Base-by-base conservation (phyloP, 2,113 vertebrate genomes). In the Nestor notabilis region DNA sequence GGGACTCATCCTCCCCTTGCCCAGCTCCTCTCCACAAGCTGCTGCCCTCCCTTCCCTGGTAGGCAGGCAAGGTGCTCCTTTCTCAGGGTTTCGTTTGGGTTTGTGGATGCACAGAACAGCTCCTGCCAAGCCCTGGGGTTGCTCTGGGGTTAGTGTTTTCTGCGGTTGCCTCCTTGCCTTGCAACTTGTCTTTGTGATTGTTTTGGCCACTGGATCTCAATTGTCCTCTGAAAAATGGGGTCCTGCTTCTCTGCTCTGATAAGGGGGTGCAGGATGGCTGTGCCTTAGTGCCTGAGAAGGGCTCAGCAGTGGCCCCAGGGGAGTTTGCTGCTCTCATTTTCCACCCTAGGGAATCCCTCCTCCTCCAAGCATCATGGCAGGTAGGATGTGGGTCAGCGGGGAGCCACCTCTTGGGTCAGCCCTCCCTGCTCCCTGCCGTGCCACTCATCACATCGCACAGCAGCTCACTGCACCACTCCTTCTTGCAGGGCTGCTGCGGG, bases 401-500 rank as follows among this genome's bases (percentile, higher is more conserved):
- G 47, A 94, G 53, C 58, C 72, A 72, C 49, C 87, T n/a, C 37
- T 1, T 2, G 61, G 61, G 47, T 75, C 53, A 28, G 46, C 78
- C 63, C 50, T 47, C 75, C 64, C 72, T 17, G 68, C 71, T 88
- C 41, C 68, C 55, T 9, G 33, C 79, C 29, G n/a, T 78, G 90
- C 84, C 0, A 24, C 76, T 52, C 7, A 1, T 43, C 89, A 91
- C 92, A 95, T 90, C 71, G 0, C 53, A 24, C 72, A 53, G 85
- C 90, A 64, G 79, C 96, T 93, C 55, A 28, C 92, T 82, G 76
- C 71, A 87, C 83, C 49, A 88, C 95, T 93, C 76, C 68, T 66
- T 41, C 86, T 83, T 89, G 94, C 93, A 93, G 81, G 65, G 95
- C 71, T 93, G 71, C 63, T 91, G 86, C 35, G n/a, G 84, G 84